phyloP scores from a whole-genome alignment of 2,888 invertebrate genomes.

The Horisme vitalbata region DNA sequence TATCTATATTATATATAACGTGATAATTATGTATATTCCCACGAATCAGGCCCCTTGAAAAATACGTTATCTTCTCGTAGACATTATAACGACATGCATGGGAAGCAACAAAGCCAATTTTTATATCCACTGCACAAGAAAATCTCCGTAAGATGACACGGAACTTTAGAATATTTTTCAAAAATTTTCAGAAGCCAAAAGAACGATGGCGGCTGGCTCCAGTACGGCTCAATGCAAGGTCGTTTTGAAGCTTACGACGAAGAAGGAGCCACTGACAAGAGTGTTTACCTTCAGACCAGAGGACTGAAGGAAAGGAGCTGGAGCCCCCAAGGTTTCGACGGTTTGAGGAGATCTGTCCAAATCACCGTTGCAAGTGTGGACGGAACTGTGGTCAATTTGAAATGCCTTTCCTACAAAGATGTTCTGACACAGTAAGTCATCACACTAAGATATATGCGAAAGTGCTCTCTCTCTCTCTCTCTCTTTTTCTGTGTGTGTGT shows the following conservation, averaged over 20 bases:
- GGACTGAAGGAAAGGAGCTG: constrained; percentile 76
- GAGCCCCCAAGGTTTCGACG: constrained; percentile 51
- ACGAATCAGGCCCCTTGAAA: too few relatives aligned
- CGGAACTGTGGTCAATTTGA: constrained; percentile 82
- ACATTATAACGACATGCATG: too few relatives aligned
- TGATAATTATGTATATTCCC: too few relatives aligned
- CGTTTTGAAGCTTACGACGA: constrained; percentile 73
- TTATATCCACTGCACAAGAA: too few relatives aligned
- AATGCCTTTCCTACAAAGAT: constrained; percentile 74
- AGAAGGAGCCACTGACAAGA: constrained; percentile 51
- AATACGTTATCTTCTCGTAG: too few relatives aligned
- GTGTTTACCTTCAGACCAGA: constrained; percentile 73
- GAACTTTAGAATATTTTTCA: background rate
- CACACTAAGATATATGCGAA: too few relatives aligned
- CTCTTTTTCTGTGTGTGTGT: too few relatives aligned
- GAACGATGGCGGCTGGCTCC: constrained; percentile 80
- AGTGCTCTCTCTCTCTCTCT: too few relatives aligned
- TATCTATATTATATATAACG: too few relatives aligned
- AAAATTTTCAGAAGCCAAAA: constrained; percentile 55
- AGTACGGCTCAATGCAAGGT: constrained; percentile 85
- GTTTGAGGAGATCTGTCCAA: constrained; percentile 52
- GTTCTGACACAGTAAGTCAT: constrained; percentile 81
- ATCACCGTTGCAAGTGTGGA: constrained; percentile 71
- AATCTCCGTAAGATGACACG: too few relatives aligned
- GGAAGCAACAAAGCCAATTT: too few relatives aligned